Conservation (phyloP, 2,113 vertebrate genomes). For the Zosterops japonicus region DNA sequence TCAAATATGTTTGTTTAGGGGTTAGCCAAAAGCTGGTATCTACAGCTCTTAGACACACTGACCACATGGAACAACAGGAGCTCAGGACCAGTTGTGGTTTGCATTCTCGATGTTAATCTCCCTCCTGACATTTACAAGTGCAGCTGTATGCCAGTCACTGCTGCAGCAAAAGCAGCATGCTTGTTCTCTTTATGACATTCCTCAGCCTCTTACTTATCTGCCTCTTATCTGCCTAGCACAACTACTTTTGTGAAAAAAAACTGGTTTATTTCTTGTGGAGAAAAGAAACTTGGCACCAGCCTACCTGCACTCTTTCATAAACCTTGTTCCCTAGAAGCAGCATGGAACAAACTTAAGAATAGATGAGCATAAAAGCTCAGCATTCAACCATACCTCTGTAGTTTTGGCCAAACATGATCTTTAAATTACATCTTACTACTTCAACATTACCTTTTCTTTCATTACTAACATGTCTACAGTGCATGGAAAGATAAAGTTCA, state of each 20-base stretch:
- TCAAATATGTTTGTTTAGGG: not conserved
- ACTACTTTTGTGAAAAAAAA: constrained; percentile 23
- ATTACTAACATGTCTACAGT: not conserved
- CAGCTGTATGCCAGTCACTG: not conserved
- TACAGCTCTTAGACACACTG: not conserved
- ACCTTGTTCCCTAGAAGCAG: not conserved
- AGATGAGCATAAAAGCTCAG: not conserved
- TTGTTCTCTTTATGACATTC: not conserved
- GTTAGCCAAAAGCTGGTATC: not conserved
- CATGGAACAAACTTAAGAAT: not conserved
- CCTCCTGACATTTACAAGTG: not conserved
- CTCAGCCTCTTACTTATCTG: constrained; percentile 40
- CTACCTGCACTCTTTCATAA: not conserved
- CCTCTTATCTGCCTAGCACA: constrained; percentile 22
- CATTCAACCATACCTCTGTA: not conserved
- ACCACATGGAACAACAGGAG: not conserved
- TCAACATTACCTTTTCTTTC: not conserved
- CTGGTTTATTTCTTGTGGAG: not conserved
- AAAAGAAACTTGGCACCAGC: not conserved
- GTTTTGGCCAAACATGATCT: not conserved
- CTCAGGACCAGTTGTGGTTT: not conserved
- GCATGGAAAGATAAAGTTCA: not conserved
- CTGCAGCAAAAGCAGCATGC: not conserved
- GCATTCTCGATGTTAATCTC: not conserved
- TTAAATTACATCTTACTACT: not conserved